phyloP scores from a whole-genome alignment of 2,888 invertebrate genomes.

The Agrilus cyanescens region DNA sequence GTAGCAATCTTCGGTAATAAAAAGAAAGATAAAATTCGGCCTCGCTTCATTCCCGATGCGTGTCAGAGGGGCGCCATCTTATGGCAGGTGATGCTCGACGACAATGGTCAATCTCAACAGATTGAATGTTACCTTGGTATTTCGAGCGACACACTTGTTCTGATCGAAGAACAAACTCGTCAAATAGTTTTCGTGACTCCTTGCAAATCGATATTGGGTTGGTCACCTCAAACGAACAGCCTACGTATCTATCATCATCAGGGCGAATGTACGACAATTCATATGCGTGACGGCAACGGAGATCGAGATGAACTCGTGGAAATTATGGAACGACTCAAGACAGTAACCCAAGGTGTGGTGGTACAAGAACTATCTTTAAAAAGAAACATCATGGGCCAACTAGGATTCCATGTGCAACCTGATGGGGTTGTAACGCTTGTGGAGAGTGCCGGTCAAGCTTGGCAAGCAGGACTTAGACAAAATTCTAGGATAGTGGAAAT shows the following conservation, averaged over 20 bases:
- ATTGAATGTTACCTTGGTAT: constrained; percentile 77
- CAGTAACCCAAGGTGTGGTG: constrained; percentile 66
- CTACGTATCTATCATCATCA: constrained; percentile 82
- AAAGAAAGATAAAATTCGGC: constrained; percentile 66
- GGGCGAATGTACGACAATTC: constrained; percentile 75
- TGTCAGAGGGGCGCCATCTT: constrained; percentile 66
- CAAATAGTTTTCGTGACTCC: constrained; percentile 81
- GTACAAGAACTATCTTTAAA: constrained; percentile 71
- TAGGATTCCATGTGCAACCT: constrained; percentile 84
- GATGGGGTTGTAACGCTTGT: constrained; percentile 91
- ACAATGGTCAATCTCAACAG: constrained; percentile 50
- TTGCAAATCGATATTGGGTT: constrained; percentile 65
- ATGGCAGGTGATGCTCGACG: constrained; percentile 68
- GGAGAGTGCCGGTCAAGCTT: constrained; percentile 60
- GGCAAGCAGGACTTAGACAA: constrained; percentile 76
- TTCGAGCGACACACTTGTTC: constrained; percentile 74
- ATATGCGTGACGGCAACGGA: constrained; percentile 55
- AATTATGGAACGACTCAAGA: constrained; percentile 66
- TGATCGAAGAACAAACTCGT: constrained; percentile 71
- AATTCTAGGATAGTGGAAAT: constrained; percentile 80
- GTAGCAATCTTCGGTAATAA: constrained; percentile 51
- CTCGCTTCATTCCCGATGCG: constrained; percentile 61
- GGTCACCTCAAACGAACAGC: constrained; percentile 46
- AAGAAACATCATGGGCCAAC: constrained; percentile 70
- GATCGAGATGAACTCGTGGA: constrained; percentile 61